Percentiles rank a stretch among this genome's conserved stretches.
These are phyloP conservation scores for Typhlomys cinereus DNA, from an alignment of 2,113 vertebrate species.

Conservation along the genomic window DNA sequence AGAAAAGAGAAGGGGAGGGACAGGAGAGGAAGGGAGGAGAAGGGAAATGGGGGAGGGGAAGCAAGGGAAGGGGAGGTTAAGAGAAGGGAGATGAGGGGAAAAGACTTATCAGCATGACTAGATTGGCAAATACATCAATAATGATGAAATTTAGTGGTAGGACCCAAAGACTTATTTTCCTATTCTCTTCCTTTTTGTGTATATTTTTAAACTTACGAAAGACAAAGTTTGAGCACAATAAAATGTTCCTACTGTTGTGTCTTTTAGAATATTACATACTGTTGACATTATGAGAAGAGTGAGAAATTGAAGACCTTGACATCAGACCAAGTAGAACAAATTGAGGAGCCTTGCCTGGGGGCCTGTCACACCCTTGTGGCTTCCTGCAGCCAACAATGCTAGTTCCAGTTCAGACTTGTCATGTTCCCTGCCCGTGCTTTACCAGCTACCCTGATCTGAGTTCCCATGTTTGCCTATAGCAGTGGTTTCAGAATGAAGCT, in stretches of 20 bases:
- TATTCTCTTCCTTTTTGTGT: not conserved
- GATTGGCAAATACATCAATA: not conserved
- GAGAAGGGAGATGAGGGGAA: not conserved
- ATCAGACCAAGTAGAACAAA: fast-evolving
- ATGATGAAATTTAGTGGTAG: not conserved
- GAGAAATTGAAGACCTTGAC: not conserved
- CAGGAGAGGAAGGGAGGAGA: too few species aligned
- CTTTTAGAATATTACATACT: not conserved
- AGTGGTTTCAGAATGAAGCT: not conserved
- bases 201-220: not conserved
- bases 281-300: not conserved
- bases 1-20: too few species aligned
- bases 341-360: too few species aligned
- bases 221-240: too few species aligned
- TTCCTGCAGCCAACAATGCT: not conserved
- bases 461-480: not conserved
- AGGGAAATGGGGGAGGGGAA: not conserved
- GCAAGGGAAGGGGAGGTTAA: not conserved
- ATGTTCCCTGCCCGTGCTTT: not conserved
- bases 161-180: not conserved
- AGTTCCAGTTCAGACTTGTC: not conserved
- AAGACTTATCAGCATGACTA: not conserved
- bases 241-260: too few species aligned
- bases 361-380: fast-evolving
- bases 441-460: not conserved